Evolutionary conservation across 2,888 invertebrate genomes (phyloP).

Genomic region (Eupithecia insigniata): DNA sequence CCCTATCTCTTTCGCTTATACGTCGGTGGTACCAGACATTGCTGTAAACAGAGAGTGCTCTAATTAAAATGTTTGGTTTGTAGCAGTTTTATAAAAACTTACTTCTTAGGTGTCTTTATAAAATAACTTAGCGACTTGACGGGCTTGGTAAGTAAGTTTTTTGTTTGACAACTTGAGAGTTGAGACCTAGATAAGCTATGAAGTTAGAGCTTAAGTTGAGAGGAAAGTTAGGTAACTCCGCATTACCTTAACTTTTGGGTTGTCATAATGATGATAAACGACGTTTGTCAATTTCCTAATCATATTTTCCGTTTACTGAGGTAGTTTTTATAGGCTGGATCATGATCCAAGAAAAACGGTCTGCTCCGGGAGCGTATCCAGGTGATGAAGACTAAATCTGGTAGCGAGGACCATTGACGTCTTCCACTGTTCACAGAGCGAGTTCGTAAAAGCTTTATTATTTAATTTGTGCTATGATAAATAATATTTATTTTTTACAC

Average conservation of each 20-base stretch:
- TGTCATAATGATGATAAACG: too few species aligned
- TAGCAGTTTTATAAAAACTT: slow-evolving; percentile 5
- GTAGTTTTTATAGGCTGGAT: too few species aligned
- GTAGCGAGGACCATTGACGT: too few species aligned
- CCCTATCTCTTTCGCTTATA: slow-evolving; percentile 17
- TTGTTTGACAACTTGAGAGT: slow-evolving; percentile 6
- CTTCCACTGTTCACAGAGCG: too few species aligned
- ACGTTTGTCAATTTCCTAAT: slow-evolving; percentile 11
- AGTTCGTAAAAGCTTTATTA: too few species aligned
- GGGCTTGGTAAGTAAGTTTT: slow-evolving; percentile 10
- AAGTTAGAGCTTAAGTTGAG: not conserved
- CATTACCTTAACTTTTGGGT: not conserved
- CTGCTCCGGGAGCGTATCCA: too few species aligned
- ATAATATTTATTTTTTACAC: too few species aligned
- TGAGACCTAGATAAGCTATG: not conserved
- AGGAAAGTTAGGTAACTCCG: not conserved
- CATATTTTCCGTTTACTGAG: not conserved
- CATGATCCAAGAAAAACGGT: too few species aligned
- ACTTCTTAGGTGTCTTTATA: slow-evolving; percentile 10
- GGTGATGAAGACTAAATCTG: too few species aligned
- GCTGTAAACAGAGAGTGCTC: slow-evolving; percentile 17
- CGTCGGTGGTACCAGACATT: slow-evolving; percentile 11
- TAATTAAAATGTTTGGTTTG: slow-evolving; percentile 21
- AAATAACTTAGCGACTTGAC: not conserved
- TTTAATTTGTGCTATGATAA: too few species aligned